Percentiles rank a stretch among this genome's conserved stretches.
These are phyloP conservation scores for Synaphobranchus kaupii DNA, from an alignment of 2,797 vertebrate species.

Conservation along the genomic window DNA sequence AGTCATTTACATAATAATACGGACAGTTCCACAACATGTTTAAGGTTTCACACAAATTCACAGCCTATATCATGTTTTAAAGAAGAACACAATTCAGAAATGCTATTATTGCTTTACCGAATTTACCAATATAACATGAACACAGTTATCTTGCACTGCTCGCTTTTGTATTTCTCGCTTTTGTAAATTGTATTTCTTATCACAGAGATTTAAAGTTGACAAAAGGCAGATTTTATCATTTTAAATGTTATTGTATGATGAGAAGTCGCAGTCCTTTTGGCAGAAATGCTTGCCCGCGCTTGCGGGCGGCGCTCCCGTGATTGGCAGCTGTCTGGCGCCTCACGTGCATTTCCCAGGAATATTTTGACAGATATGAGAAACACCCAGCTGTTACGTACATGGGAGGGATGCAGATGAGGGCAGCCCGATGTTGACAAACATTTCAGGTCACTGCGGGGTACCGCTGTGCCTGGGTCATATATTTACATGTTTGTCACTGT, in stretches of 20 bases:
- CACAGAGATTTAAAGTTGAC: not conserved
- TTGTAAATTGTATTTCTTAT: not conserved
- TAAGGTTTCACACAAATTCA: not conserved
- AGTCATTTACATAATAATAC: not conserved
- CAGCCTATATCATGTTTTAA: not conserved
- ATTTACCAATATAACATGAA: not conserved
- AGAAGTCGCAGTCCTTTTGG: not conserved
- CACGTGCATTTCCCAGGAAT: constrained; percentile 49
- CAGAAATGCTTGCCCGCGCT: not conserved
- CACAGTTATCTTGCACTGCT: not conserved
- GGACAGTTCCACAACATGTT: not conserved
- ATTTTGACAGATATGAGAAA: constrained; percentile 70
- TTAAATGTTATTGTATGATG: too few species aligned
- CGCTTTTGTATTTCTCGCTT: not conserved
- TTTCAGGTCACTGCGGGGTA: constrained; percentile 65
- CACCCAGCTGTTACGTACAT: constrained; percentile 66
- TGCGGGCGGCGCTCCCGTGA: not conserved
- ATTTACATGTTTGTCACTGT: constrained; percentile 63
- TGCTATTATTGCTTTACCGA: not conserved
- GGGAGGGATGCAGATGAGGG: constrained; percentile 58
- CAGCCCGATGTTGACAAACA: constrained; percentile 71
- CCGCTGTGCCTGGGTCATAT: constrained; percentile 57
- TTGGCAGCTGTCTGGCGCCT: constrained; percentile 66
- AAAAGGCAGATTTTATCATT: too few species aligned
- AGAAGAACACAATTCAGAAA: not conserved